Percentiles rank a stretch among this genome's conserved stretches.
phyloP scores from a whole-genome alignment of 64 coral and sea anemone genomes.

The Porites lutea region DNA sequence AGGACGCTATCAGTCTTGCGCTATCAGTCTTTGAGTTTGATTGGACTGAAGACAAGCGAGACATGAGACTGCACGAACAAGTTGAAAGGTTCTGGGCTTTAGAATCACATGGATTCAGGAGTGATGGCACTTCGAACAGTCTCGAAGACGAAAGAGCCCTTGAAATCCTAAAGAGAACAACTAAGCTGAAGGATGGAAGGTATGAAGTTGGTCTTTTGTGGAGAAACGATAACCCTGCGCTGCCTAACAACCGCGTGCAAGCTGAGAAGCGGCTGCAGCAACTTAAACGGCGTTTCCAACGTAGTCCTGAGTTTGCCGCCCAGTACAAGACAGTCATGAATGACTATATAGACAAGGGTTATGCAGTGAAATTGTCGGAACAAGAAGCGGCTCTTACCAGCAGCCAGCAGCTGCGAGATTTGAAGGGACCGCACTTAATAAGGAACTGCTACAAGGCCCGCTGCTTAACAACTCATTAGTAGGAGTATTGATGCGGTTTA shows the following conservation, averaged over 20 bases:
- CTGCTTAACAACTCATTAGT: constrained; percentile 66
- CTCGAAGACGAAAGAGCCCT: constrained; percentile 54
- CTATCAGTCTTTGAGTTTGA: constrained; percentile 68
- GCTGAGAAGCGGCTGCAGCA: constrained; percentile 59
- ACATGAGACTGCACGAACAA: constrained; percentile 25
- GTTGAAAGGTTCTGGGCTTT: constrained; percentile 65
- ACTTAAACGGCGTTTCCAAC: constrained; percentile 43
- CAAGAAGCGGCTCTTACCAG: constrained; percentile 30
- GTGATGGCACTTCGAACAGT: neutral
- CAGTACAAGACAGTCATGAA: constrained; percentile 54
- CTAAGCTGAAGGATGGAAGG: too few species aligned
- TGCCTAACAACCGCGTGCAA: constrained; percentile 64
- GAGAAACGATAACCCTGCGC: neutral
- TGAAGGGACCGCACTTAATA: constrained; percentile 53
- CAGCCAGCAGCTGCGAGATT: constrained; percentile 40
- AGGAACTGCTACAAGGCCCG: constrained; percentile 70
- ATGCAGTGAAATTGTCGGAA: constrained; percentile 52
- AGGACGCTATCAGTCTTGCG: constrained; percentile 2
- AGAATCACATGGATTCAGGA: constrained; percentile 53
- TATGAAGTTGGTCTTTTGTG: too few species aligned
- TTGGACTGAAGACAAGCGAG: neutral
- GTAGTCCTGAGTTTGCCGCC: constrained; percentile 25
- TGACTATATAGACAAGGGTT: constrained; percentile 65
- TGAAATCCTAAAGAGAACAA: constrained; percentile 46
- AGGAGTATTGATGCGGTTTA: too few species aligned